These are phyloP conservation scores for Epinephelus cyanopodus DNA, from an alignment of 2,113 vertebrate species.

Conservation along the genomic window DNA sequence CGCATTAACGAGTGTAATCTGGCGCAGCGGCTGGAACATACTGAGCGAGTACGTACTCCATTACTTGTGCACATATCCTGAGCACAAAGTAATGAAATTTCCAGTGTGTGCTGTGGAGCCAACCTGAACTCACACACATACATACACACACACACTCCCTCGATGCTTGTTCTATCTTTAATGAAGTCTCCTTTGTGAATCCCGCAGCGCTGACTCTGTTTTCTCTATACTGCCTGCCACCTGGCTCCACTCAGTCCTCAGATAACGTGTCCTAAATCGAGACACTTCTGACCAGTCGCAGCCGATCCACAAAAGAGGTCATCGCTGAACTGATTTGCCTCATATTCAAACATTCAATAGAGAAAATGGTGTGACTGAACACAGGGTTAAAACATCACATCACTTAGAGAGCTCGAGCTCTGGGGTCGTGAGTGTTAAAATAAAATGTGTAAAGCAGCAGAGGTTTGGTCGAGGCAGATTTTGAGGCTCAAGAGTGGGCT, in stretches of 20 bases:
- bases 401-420: background rate
- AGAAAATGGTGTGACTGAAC: background rate
- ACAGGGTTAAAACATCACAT: background rate
- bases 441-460: background rate
- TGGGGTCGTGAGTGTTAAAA: background rate
- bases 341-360: conserved; percentile 12
- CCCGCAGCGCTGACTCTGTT: conserved; percentile 21
- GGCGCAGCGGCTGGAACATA: conserved; percentile 58
- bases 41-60: conserved; percentile 39
- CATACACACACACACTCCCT: conserved; percentile 6
- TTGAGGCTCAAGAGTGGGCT: conserved; percentile 17
- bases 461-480: background rate
- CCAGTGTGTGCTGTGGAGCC: conserved; percentile 28
- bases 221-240: conserved; percentile 53
- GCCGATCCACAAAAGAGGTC: conserved; percentile 11
- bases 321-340: background rate
- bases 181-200: conserved; percentile 64
- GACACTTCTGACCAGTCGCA: conserved; percentile 11
- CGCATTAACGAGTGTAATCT: conserved; percentile 54
- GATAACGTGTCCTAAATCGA: conserved; percentile 54
- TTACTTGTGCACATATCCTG: conserved; percentile 35
- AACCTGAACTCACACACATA: conserved; percentile 5
- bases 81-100: conserved; percentile 64
- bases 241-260: conserved; percentile 57
- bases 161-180: conserved; percentile 64